These are phyloP conservation scores for Gnathonemus echidnorhynchus DNA, from an alignment of 2,113 vertebrate species.

Conservation along the genomic window DNA sequence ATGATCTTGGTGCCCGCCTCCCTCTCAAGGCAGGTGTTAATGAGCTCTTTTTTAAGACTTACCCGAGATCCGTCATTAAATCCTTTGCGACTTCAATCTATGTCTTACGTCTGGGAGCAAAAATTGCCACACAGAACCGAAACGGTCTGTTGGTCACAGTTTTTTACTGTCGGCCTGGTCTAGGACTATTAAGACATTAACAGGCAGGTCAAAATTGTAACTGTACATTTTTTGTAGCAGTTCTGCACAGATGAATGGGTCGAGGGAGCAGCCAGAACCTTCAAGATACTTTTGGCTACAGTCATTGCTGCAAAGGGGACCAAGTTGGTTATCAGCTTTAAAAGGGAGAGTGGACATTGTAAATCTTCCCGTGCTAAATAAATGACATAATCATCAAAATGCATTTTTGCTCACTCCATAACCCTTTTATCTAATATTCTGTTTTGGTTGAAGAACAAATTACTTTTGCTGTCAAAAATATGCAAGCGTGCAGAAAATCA, in stretches of 20 bases:
- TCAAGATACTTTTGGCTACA: not conserved
- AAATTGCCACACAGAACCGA: not conserved
- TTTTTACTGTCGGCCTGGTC: not conserved
- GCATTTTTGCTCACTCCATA: not conserved
- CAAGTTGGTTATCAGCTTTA: not conserved
- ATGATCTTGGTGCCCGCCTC: slow-evolving; percentile 64
- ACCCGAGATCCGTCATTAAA: slow-evolving; percentile 57
- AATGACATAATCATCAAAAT: not conserved
- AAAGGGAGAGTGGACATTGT: not conserved
- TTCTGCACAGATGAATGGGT: not conserved
- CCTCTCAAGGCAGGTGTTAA: slow-evolving; percentile 53
- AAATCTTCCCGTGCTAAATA: not conserved
- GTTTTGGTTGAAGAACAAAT: not conserved
- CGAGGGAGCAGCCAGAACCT: not conserved
- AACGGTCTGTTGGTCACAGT: not conserved
- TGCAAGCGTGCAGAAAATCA: not conserved
- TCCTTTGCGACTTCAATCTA: slow-evolving; percentile 40
- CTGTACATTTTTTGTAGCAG: not conserved
- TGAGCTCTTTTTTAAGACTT: slow-evolving; percentile 69
- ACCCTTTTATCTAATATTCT: not conserved
- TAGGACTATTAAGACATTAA: not conserved
- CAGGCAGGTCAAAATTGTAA: not conserved
- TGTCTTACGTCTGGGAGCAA: slow-evolving; percentile 46
- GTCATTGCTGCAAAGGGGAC: not conserved
- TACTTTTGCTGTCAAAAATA: not conserved